These are phyloP conservation scores for Parapristionchus giblindavisi DNA, from an alignment of 2,888 invertebrate species.

Conservation along the genomic window DNA sequence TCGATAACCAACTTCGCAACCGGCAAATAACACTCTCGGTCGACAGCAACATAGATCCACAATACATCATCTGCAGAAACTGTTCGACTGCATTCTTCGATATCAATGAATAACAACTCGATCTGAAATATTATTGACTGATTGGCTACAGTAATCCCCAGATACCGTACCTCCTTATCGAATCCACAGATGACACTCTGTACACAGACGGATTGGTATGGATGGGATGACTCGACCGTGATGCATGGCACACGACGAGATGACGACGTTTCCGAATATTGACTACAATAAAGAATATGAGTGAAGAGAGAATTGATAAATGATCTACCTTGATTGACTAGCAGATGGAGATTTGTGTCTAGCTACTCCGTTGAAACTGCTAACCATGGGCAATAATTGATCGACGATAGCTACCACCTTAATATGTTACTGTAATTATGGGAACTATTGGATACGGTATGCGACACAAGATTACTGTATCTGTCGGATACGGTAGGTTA, in stretches of 20 bases:
- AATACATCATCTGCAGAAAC: slow-evolving; percentile 87
- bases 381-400: slow-evolving; percentile 61
- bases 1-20: slow-evolving; percentile 53
- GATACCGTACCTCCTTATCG: slow-evolving; percentile 21
- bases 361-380: slow-evolving; percentile 51
- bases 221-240: slow-evolving; percentile 87
- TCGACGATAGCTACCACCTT: slow-evolving; percentile 63
- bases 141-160: slow-evolving; percentile 12
- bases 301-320: background rate
- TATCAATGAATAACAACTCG: slow-evolving; percentile 90
- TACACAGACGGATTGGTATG: slow-evolving; percentile 81
- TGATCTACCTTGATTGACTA: background rate
- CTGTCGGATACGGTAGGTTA: background rate
- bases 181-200: slow-evolving; percentile 45
- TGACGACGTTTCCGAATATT: background rate
- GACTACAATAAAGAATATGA: background rate
- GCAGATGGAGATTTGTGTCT: background rate
- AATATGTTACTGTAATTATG: background rate
- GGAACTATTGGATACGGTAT: background rate
- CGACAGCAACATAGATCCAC: slow-evolving; percentile 71
- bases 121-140: slow-evolving; percentile 72
- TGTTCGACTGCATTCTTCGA: slow-evolving; percentile 84
- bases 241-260: slow-evolving; percentile 40
- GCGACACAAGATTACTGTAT: background rate
- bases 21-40: slow-evolving; percentile 67